Evolutionary conservation across 2,113 vertebrate species (phyloP), one percentile per base, ranked within the genome.

Genomic region (Hucho hucho): DNA sequence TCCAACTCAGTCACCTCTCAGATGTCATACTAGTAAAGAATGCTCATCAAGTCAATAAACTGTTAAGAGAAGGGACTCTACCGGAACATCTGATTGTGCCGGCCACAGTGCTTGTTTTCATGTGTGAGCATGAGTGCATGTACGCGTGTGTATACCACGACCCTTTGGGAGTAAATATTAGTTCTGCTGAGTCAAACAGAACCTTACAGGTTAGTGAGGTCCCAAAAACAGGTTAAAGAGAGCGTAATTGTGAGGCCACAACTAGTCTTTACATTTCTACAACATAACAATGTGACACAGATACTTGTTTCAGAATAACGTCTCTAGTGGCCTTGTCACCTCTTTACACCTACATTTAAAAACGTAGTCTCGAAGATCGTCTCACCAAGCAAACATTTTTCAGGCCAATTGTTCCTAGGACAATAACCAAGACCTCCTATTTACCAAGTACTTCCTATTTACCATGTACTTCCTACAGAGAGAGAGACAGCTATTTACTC

Each of bases 161-260:
- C 67, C 37, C 66, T 28, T 68, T 14, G n/a, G 18, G 29, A n/a
- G 66, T 68, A 68, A 46, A 68, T 68, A 68, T 43, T 46, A 68
- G 7, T n/a, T 43, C 13, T 43, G 9, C 66, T 43, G 25, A 37
- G 6, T 68, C 20, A 68, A 68, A 68, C 66, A 12, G 29, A 46
- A 64, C 63, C 25, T 64, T n/a, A 59, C 58, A 59, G 58, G 20
- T 59, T 22, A 24, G 20, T 53, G 49, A 14, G 16, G n/a, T n/a
- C 20, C 24, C n/a, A 61, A 7, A 61, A 6, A 61, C 58, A 61
- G 58, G 58, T 61, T 22, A 22, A n/a, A 61, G 5, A 61, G 18
- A 61, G n/a, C 16, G 58, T 24, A 4, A 22, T 22, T 24, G n/a
- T 9, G 4, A 61, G 58, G n/a, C 16, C 20, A 11, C 58, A 61